Evolutionary conservation across 1,140 invertebrate species (phyloP).

Genomic region (Microplitis mediator): DNA sequence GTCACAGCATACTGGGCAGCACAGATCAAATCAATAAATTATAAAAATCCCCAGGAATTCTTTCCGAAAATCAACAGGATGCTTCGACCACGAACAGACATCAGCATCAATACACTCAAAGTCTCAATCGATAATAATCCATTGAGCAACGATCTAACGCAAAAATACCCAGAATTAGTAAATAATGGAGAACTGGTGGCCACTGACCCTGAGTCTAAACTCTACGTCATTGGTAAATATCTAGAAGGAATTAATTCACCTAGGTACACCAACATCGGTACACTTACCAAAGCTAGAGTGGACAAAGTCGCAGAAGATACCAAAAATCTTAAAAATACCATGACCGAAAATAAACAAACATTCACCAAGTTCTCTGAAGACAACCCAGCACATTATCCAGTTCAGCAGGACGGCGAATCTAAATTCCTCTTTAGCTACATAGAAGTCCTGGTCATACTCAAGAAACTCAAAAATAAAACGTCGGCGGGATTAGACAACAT

Average conservation of each 20-base stretch:
- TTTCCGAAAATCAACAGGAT: conserved; percentile 19
- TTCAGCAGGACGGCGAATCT: background rate
- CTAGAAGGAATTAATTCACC: background rate
- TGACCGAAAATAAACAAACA: background rate
- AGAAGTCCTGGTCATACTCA: background rate
- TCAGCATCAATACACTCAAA: background rate
- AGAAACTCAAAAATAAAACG: conserved; percentile 14
- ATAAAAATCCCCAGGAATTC: too few relatives aligned
- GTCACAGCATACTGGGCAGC: conserved; percentile 7
- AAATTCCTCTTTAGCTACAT: too few relatives aligned
- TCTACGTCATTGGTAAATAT: conserved; percentile 13
- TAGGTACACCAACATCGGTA: conserved; percentile 3
- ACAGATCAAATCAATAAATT: conserved; percentile 13
- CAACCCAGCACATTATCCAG: background rate
- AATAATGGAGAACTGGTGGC: background rate
- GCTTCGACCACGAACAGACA: background rate
- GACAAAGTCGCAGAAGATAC: background rate
- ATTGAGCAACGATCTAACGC: background rate
- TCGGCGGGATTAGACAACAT: conserved; percentile 9
- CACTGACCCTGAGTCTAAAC: background rate
- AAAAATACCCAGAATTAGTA: too few relatives aligned
- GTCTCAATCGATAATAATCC: background rate
- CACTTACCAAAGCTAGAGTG: background rate
- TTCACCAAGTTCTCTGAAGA: background rate
- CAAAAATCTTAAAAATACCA: background rate